A percentile compares a stretch with the other conserved stretches of the same genome.
These are phyloP conservation scores for Microplitis demolitor DNA, from an alignment of 1,140 invertebrate species.

Conservation along the genomic window DNA sequence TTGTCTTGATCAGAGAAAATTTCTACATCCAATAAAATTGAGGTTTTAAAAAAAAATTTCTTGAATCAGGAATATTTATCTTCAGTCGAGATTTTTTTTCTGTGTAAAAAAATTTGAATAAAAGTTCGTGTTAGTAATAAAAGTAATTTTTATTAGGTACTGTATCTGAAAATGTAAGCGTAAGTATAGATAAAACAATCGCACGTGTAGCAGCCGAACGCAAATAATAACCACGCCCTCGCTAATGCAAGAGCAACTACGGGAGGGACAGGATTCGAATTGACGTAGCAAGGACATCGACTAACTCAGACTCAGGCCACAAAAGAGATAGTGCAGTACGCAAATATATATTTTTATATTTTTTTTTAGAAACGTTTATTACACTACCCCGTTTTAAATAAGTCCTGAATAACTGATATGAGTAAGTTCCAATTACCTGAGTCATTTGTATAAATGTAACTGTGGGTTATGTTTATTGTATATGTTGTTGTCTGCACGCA, in stretches of 20 bases:
- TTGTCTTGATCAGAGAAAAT: too few relatives aligned
- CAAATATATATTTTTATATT: background rate
- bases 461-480: too few relatives aligned
- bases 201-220: conserved; percentile 38
- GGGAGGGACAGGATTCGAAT: conserved; percentile 47
- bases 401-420: too few relatives aligned
- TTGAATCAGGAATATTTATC: too few relatives aligned
- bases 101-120: too few relatives aligned
- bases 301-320: conserved; percentile 36
- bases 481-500: background rate
- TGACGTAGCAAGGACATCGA: conserved; percentile 50
- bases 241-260: conserved; percentile 37
- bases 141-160: background rate
- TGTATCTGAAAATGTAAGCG: too few relatives aligned
- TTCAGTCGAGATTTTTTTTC: too few relatives aligned
- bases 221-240: conserved; percentile 46
- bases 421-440: too few relatives aligned
- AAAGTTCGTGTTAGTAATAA: too few relatives aligned
- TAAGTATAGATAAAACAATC: conserved; percentile 28
- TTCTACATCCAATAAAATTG: too few relatives aligned
- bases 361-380: background rate
- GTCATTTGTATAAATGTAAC: too few relatives aligned
- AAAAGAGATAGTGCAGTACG: conserved; percentile 32
- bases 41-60: too few relatives aligned
- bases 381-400: background rate